phyloP scores from a whole-genome alignment of 1,140 invertebrate genomes.

The Drosophila erecta region DNA sequence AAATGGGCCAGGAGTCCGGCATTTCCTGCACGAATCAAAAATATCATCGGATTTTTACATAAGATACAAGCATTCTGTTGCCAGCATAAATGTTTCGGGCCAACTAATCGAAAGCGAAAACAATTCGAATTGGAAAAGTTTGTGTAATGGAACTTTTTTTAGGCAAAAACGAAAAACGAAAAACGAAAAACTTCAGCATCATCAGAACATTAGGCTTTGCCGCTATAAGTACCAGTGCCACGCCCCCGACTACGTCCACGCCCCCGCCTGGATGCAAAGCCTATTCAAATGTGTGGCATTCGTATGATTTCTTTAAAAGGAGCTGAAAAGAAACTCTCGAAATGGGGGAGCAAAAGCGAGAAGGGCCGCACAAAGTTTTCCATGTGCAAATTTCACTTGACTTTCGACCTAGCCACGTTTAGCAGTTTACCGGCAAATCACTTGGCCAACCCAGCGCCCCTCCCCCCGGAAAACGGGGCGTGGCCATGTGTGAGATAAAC shows the following conservation, averaged over 20 bases:
- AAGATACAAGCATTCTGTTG: conserved; percentile 12
- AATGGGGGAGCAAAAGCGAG: background rate
- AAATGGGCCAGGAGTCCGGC: conserved; percentile 1
- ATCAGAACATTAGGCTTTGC: conserved; percentile 42
- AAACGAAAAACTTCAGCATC: conserved; percentile 49
- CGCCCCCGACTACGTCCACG: background rate
- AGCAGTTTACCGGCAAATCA: conserved; percentile 78
- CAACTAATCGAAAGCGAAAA: conserved; percentile 67
- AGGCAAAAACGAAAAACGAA: conserved; percentile 34
- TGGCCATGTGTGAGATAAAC: conserved; percentile 30
- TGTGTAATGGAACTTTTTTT: conserved; percentile 51
- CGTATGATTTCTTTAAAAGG: conserved; percentile 62
- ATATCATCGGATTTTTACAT: conserved; percentile 42
- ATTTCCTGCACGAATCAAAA: conserved; percentile 66
- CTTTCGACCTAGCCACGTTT: conserved; percentile 71
- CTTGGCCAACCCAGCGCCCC: conserved; percentile 30
- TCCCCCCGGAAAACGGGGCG: background rate
- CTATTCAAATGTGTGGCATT: conserved; percentile 62
- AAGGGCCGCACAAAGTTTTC: conserved; percentile 48
- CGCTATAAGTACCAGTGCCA: conserved; percentile 4
- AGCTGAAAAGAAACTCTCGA: conserved; percentile 25
- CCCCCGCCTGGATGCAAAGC: conserved; percentile 12
- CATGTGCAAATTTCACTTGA: conserved; percentile 65
- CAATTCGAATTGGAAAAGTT: conserved; percentile 75
- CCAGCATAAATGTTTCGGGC: conserved; percentile 48